Conservation (phyloP, 2,888 invertebrate species). For the Machimus rusticus region DNA sequence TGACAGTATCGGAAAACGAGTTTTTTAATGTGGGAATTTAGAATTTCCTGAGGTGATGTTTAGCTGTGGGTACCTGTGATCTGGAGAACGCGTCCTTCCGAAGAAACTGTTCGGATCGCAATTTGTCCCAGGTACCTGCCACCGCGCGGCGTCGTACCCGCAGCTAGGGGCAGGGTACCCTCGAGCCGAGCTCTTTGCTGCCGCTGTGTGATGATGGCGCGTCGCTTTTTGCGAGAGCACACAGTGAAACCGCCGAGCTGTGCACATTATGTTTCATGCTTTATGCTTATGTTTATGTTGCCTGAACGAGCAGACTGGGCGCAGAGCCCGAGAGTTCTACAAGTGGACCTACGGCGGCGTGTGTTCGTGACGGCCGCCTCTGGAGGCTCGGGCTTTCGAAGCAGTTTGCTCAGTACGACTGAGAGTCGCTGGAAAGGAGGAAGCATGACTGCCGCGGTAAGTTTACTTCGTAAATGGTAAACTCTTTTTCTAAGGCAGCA, state of each 20-base stretch:
- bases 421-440: neutral
- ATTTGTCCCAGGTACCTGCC: neutral
- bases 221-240: neutral
- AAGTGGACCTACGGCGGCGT: neutral
- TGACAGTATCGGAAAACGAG: neutral
- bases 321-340: neutral
- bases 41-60: neutral
- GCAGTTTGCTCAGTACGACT: neutral
- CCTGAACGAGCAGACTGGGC: neutral
- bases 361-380: neutral
- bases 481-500: neutral
- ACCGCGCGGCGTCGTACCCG: neutral
- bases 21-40: neutral
- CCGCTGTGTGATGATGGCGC: neutral
- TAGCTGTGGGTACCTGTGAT: neutral
- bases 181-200: neutral
- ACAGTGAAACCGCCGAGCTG: neutral
- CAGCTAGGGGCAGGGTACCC: neutral
- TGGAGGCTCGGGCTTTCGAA: neutral
- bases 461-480: neutral
- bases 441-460: constrained; percentile 8
- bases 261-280: neutral
- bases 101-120: neutral
- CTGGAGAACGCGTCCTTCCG: neutral
- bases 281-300: neutral